Percentiles rank a stretch among this genome's conserved stretches.
Evolutionary conservation across 2,888 invertebrate genomes (phyloP).

Genomic region (Tiphia femorata): DNA sequence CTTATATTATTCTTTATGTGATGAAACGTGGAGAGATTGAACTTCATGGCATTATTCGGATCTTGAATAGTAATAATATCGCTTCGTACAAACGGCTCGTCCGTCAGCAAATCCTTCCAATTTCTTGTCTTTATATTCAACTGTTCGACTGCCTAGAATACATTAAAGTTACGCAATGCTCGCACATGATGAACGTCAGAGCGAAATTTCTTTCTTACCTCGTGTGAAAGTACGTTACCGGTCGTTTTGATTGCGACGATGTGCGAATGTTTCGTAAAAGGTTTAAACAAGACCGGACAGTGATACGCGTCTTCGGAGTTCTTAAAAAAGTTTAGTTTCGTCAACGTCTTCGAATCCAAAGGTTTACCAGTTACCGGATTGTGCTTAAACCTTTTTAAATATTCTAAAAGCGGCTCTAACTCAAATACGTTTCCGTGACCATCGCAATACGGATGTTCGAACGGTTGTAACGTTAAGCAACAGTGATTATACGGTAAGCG

Average conservation of each 20-base stretch:
- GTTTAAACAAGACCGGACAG: conserved; percentile 94
- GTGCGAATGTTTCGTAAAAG: conserved; percentile 93
- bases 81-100: conserved; percentile 86
- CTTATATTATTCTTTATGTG: conserved; percentile 93
- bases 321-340: conserved; percentile 89
- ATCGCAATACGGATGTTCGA: conserved; percentile 92
- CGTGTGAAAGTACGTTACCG: conserved; percentile 96
- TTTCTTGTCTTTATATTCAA: conserved; percentile 95
- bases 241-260: conserved; percentile 91
- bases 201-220: too few relatives aligned
- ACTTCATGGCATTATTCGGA: conserved; percentile 90
- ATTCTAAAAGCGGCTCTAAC: conserved; percentile 86
- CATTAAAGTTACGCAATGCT: not conserved
- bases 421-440: conserved; percentile 94
- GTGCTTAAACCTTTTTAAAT: conserved; percentile 89
- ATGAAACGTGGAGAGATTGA: conserved; percentile 94
- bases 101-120: conserved; percentile 93
- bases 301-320: conserved; percentile 88
- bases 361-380: conserved; percentile 96
- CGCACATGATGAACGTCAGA: too few relatives aligned
- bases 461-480: conserved; percentile 91
- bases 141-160: conserved; percentile 84
- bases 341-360: conserved; percentile 83
- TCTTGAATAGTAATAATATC: conserved; percentile 95
- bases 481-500: conserved; percentile 95